Evolutionary conservation across 1,140 invertebrate species (phyloP), one percentile per base, ranked within the genome.

Genomic region (Triops cancriformis): DNA sequence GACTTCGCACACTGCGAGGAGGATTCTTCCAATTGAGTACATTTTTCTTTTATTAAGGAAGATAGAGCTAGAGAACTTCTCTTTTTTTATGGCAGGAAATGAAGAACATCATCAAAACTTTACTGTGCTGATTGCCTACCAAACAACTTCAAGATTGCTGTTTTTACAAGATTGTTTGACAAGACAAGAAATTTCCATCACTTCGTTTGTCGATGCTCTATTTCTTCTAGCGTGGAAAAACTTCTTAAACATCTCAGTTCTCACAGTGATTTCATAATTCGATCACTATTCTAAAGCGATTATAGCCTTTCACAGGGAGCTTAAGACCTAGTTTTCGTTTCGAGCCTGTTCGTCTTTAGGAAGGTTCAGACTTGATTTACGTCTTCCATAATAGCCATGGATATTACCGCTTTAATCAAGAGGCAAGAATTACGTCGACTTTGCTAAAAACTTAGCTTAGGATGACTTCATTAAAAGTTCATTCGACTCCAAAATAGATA

Each of bases 201-300:
- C n/a, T 64, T n/a, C 18, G 18, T 64, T 64, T 14, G 10, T 64
- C 7, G 31, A 37, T 23, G n/a, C 51, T 45, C 43, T 64, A 14
- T 23, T 64, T 64, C 51, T 23, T 64, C 18, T n/a, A 23, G 51
- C 51, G 10, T 64, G 7, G 51, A 64, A 23, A 64, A 64, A 5
- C 51, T 6, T 0, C 14, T 9, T 6, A 64, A 64, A 5, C 51
- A 18, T 0, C 14, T 9, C 14, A 64, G 14, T 64, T 64, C 51
- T n/a, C 18, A 64, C 14, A 64, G 0, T 64, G 23, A 64, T 64
- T 64, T 23, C 51, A n/a, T 23, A 64, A 23, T 1, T 64, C 18
- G 51, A 64, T 64, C 7, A 64, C 51, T 64, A 64, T 64, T 64
- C 23, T 64, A 64, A 64, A 64, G 51, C 51, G 51, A 64, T 64